Evolutionary conservation across 2,113 vertebrate species (phyloP).

Genomic region (Felis catus): F.catus_Fca126_mat1.0 CM031417.1:38928501-38929000

Average conservation of each 20-base stretch:
- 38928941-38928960: neutral
- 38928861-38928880: neutral
- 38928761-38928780: neutral
- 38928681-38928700: neutral
- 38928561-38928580: constrained; percentile 74
- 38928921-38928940: neutral
- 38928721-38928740: neutral
- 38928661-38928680: neutral
- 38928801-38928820: neutral
- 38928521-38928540: constrained; percentile 15
- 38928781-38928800: neutral
- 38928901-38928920: neutral
- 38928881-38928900: neutral
- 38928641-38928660: constrained; percentile 53
- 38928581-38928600: constrained; percentile 48
- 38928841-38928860: neutral
- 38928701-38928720: neutral
- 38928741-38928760: neutral
- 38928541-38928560: constrained; percentile 44
- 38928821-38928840: neutral
- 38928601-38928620: neutral
- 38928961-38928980: neutral
- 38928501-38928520: neutral
- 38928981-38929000: constrained; percentile 3
- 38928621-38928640: neutral